Base-by-base conservation (phyloP, 2,113 vertebrate genomes). In the Jacana jacana region DNA sequence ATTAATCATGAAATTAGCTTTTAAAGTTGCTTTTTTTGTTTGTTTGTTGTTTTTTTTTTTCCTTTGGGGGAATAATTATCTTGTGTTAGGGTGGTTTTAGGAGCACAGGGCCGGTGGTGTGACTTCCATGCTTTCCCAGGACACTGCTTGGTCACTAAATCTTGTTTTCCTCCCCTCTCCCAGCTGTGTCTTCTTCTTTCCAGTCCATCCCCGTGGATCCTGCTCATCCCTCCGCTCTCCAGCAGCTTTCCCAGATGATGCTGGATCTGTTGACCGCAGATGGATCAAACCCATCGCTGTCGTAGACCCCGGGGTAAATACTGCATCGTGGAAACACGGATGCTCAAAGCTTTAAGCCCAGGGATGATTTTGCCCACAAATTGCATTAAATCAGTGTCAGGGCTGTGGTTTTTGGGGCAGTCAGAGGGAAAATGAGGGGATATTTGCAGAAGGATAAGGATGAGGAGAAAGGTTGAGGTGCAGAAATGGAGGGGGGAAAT, bases 251-350 rank as follows among this genome's bases (percentile, higher is more conserved):
- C 1, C 3, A 31, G 54, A 3, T 54, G 61, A 8, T 7, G 0
- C 30, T 22, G 78, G 51, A 6, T 22, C 35, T 17, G 27, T 27
- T 7, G 70, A 19, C 15, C 1, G 0, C 19, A 15, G 3, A 55
- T 1, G 9, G 46, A 16, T 35, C 71, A 12, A 23, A 39, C 15
- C 42, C 9, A 2, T 4, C 1, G 0, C 19, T 3, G 6, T 60
- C 0, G 5, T 30, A 46, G 57, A 13, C 28, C 12, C 12, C 1
- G 0, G 30, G 65, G 58, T 49, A 10, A 46, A 51, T 22, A 2
- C 33, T 1, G 1, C 13, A 3, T 7, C 17, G 1, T 25, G 40
- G 15, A 19, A 33, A 49, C 0, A 1, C 1, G 12, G 49, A 2
- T 13, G 22, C 30, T 39, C 7, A 0, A 30, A 58, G 27, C 39